These are phyloP conservation scores for Candidula unifasciata DNA, from an alignment of 2,888 invertebrate genomes.

Conservation along the genomic window DNA sequence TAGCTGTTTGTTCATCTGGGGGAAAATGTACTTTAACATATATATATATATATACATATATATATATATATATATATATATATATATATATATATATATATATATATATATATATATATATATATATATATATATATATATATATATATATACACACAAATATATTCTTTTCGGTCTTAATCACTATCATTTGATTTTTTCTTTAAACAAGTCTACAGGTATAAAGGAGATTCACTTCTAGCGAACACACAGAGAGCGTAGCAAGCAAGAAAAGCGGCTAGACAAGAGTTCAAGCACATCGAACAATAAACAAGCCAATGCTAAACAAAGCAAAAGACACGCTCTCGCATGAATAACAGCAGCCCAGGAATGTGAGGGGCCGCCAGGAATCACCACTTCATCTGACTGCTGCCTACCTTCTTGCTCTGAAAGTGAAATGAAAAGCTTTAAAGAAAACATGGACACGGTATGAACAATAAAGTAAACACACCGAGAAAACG, in stretches of 20 bases:
- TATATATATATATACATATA: no score
- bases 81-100: background rate
- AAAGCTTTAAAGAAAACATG: background rate
- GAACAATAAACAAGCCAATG: background rate
- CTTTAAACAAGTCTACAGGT: no score
- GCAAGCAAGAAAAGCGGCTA: background rate
- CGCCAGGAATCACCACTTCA: background rate
- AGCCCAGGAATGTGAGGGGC: background rate
- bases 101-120: conserved; percentile 10
- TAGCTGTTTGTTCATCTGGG: no score
- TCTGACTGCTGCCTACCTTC: background rate
- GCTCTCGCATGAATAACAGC: background rate
- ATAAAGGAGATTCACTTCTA: background rate
- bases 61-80: no score
- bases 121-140: conserved; percentile 34
- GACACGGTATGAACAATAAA: no score
- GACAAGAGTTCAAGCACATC: background rate
- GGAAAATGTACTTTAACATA: no score
- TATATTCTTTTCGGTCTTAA: background rate
- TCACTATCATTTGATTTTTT: background rate
- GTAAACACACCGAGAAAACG: no score
- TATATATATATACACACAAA: background rate
- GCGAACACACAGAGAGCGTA: background rate
- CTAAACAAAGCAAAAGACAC: background rate
- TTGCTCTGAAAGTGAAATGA: conserved; percentile 16